Evolutionary conservation across 2,888 invertebrate genomes (phyloP).

Genomic region (Actias luna): DNA sequence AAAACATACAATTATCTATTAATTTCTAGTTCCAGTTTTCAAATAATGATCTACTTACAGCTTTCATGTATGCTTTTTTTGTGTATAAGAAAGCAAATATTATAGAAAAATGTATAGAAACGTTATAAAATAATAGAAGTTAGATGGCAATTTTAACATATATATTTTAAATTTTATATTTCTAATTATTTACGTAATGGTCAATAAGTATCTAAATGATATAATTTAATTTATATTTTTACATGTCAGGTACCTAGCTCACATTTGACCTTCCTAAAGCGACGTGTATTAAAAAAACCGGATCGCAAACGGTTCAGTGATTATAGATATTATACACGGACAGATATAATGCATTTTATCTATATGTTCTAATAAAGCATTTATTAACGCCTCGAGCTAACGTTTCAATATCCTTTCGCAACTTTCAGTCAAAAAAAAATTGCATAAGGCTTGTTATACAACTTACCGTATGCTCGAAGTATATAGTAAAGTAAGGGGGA

Average conservation of each 20-base stretch:
- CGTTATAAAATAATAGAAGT: not conserved
- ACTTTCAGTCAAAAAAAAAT: conserved; percentile 54
- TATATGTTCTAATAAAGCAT: conserved; percentile 41
- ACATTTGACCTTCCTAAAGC: conserved; percentile 38
- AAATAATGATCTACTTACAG: too few relatives aligned
- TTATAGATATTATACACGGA: conserved; percentile 13
- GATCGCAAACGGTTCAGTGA: conserved; percentile 28
- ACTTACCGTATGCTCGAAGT: conserved; percentile 44
- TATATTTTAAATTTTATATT: not conserved
- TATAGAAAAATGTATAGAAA: too few relatives aligned
- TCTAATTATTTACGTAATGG: not conserved
- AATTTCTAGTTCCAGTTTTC: too few relatives aligned
- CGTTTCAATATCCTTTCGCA: conserved; percentile 46
- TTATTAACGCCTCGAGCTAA: conserved; percentile 51
- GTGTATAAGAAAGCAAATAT: too few relatives aligned
- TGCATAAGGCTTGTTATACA: conserved; percentile 43
- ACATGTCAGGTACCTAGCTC: conserved; percentile 20
- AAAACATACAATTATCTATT: too few relatives aligned
- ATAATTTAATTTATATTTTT: conserved; percentile 10
- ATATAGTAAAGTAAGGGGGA: conserved; percentile 48
- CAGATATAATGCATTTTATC: conserved; percentile 22
- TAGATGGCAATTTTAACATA: too few relatives aligned
- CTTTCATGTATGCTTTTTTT: too few relatives aligned
- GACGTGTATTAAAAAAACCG: conserved; percentile 36
- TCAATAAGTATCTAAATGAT: not conserved